Evolutionary conservation across 2,113 vertebrate genomes (phyloP).

Genomic region (Emberiza fucata): DNA sequence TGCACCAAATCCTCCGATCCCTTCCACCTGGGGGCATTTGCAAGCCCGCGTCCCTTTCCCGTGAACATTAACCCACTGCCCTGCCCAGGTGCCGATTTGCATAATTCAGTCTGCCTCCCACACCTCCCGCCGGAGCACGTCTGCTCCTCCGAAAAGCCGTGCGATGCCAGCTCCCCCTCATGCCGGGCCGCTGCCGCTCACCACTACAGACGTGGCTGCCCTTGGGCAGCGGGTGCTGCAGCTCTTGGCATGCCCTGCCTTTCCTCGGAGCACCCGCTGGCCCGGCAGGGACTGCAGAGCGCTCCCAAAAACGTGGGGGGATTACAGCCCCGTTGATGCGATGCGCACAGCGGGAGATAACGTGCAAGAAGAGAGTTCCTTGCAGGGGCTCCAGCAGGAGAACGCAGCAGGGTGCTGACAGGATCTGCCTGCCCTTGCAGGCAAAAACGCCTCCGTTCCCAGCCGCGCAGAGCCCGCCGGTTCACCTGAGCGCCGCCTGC

Average conservation of each 20-base stretch:
- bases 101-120: not conserved
- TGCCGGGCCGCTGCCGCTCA: not conserved
- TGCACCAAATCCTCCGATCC: not conserved
- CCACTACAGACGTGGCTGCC: not conserved
- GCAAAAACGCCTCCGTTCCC: rapidly evolving
- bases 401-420: rapidly evolving
- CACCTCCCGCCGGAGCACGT: not conserved
- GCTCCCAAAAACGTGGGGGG: not conserved
- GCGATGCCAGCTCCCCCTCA: not conserved
- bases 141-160: not conserved
- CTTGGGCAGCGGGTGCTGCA: not conserved
- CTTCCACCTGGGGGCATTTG: not conserved
- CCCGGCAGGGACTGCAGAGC: not conserved
- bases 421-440: not conserved
- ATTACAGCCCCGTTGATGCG: not conserved
- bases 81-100: not conserved
- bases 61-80: conserved; percentile 28
- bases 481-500: not conserved
- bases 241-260: not conserved
- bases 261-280: not conserved
- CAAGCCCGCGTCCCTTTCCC: not conserved
- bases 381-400: not conserved
- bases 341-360: not conserved
- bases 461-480: rapidly evolving
- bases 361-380: not conserved